A percentile compares a stretch with the other conserved stretches of the same genome.
These are phyloP conservation scores for Podiceps cristatus DNA, from an alignment of 2,113 vertebrate species.

Conservation along the genomic window DNA sequence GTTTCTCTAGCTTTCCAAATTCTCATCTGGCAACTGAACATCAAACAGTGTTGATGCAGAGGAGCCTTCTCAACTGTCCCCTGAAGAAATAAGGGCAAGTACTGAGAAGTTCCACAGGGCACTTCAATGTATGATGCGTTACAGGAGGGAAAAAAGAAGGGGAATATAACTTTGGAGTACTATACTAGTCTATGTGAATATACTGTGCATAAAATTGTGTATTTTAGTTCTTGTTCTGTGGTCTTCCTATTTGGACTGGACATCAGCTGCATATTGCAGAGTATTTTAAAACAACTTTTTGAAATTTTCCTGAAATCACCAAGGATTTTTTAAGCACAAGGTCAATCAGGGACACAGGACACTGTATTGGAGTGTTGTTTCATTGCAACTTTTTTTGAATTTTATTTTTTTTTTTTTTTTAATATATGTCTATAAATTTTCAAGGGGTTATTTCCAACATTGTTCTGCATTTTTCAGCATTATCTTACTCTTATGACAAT, in stretches of 20 bases:
- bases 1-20: background rate
- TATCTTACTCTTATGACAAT: slow-evolving; percentile 11
- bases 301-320: background rate
- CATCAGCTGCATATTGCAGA: background rate
- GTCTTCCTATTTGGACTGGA: background rate
- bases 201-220: background rate
- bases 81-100: background rate
- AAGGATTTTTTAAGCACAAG: background rate
- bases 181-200: background rate
- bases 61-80: background rate
- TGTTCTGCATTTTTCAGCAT: slow-evolving; percentile 32
- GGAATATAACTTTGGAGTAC: background rate
- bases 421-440: background rate
- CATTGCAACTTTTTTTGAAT: slow-evolving; percentile 6
- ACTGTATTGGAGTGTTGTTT: background rate
- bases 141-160: background rate
- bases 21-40: background rate
- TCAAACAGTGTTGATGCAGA: background rate
- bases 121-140: background rate
- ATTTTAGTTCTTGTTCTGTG: background rate
- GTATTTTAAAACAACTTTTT: background rate
- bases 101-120: background rate
- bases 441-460: background rate
- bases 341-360: background rate
- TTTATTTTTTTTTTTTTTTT: background rate